Evolutionary conservation across 1,140 invertebrate species (phyloP).

Genomic region (Agraylea sexmaculata): DNA sequence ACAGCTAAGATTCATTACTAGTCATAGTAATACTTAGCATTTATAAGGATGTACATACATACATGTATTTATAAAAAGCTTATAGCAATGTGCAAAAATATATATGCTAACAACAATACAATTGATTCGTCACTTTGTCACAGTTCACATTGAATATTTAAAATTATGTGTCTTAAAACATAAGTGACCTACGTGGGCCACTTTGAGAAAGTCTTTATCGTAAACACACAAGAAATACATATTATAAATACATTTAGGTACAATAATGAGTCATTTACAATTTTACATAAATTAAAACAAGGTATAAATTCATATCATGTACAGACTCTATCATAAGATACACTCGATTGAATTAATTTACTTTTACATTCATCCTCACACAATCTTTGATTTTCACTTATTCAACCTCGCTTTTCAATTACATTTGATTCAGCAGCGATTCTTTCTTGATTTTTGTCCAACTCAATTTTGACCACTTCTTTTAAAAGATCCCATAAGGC

Average conservation of each 20-base stretch:
- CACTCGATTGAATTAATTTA: conserved; percentile 3
- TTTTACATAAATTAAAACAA: conserved; percentile 4
- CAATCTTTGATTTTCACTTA: not conserved
- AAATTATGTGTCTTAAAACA: too few relatives aligned
- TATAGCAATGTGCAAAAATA: too few relatives aligned
- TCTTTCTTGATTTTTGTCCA: conserved; percentile 21
- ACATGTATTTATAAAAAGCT: too few relatives aligned
- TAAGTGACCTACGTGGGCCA: too few relatives aligned
- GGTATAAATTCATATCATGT: not conserved
- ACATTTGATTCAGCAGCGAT: conserved; percentile 12
- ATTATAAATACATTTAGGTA: not conserved
- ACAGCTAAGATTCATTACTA: too few relatives aligned
- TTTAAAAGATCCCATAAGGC: conserved; percentile 46
- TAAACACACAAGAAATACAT: too few relatives aligned
- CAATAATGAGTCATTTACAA: conserved; percentile 1
- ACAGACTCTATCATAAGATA: conserved; percentile 2
- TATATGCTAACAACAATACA: too few relatives aligned
- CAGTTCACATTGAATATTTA: too few relatives aligned
- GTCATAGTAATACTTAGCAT: too few relatives aligned
- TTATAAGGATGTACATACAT: too few relatives aligned
- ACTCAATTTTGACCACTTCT: conserved; percentile 33
- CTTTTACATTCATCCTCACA: conserved; percentile 7
- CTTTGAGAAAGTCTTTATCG: too few relatives aligned
- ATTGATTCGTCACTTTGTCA: too few relatives aligned
- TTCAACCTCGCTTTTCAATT: conserved; percentile 5